phyloP scores from a whole-genome alignment of 2,113 vertebrate species.

The Gallinago jamesoni region DNA sequence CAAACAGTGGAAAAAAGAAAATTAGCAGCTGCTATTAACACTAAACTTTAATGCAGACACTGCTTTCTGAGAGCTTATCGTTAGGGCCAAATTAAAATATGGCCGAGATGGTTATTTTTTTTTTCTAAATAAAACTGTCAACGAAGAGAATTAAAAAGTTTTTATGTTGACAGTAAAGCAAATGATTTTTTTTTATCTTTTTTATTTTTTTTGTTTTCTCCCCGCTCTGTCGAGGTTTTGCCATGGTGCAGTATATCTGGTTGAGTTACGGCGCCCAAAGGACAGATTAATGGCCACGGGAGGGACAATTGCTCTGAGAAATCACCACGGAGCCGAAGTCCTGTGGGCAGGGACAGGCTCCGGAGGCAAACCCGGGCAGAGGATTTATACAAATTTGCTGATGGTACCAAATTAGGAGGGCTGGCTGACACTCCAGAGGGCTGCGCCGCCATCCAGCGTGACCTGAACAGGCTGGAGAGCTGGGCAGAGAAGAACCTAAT shows the following conservation, averaged over 20 bases:
- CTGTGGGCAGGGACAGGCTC: background rate
- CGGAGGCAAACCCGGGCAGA: background rate
- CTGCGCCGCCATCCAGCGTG: too few species aligned
- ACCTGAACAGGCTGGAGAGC: too few species aligned
- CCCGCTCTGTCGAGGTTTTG: conserved; percentile 62
- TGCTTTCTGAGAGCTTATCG: conserved; percentile 58
- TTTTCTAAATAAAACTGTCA: conserved; percentile 77
- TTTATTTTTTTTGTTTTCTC: too few species aligned
- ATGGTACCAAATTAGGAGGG: too few species aligned
- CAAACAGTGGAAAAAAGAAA: conserved; percentile 19
- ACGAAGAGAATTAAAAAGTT: conserved; percentile 61
- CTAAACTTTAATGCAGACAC: conserved; percentile 54
- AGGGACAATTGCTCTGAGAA: conserved; percentile 27
- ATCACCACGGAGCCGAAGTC: conserved; percentile 11
- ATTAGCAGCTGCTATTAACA: conserved; percentile 44
- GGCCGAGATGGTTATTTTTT: conserved; percentile 32
- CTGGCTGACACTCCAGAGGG: too few species aligned
- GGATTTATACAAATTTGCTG: background rate
- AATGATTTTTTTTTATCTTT: conserved; percentile 48
- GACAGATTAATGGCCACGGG: conserved; percentile 60
- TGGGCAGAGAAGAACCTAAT: too few species aligned
- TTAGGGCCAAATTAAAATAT: conserved; percentile 73
- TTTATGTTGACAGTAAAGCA: conserved; percentile 72
- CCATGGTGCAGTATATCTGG: conserved; percentile 59
- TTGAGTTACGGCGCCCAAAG: conserved; percentile 58